A percentile compares a stretch with the other conserved stretches of the same genome.
Conservation (phyloP, 1,140 invertebrate genomes). For the Liolophura sinensis region DNA sequence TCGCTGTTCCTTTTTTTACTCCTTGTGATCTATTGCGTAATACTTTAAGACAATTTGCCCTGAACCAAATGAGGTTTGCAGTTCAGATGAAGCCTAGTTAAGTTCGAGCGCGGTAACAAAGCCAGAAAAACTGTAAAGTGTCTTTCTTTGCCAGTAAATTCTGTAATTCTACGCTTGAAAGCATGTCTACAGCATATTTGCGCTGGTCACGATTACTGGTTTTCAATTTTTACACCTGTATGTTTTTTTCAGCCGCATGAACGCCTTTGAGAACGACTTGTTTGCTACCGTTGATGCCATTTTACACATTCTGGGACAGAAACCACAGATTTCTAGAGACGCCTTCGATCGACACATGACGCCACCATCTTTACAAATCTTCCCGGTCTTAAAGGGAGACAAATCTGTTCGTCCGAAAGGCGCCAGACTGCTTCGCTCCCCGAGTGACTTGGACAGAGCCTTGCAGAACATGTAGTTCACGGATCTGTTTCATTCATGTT, state of each 20-base stretch:
- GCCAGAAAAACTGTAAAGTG: too few relatives aligned
- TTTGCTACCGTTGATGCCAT: conserved; percentile 53
- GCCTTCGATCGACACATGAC: conserved; percentile 10
- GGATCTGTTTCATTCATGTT: too few relatives aligned
- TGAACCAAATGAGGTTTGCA: too few relatives aligned
- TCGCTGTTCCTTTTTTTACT: too few relatives aligned
- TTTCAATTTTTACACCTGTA: conserved; percentile 7
- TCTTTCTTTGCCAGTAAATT: too few relatives aligned
- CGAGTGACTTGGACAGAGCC: conserved; percentile 23
- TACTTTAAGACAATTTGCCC: too few relatives aligned
- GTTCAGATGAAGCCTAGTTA: too few relatives aligned
- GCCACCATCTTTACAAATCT: not conserved
- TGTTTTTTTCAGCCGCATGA: conserved; percentile 48
- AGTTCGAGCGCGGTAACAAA: too few relatives aligned
- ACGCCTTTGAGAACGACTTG: conserved; percentile 53
- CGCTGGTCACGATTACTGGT: too few relatives aligned
- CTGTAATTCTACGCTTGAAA: too few relatives aligned
- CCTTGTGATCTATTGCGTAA: too few relatives aligned
- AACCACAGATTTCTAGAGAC: conserved; percentile 32
- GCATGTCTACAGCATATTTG: too few relatives aligned
- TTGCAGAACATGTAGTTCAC: conserved; percentile 22
- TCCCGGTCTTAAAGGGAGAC: conserved; percentile 13
- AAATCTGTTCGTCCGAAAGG: conserved; percentile 25
- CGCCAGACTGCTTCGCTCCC: conserved; percentile 24
- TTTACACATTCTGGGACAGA: conserved; percentile 49